Evolutionary conservation across 2,888 invertebrate genomes (phyloP), one percentile per base, ranked within the genome.

Genomic region (Esperia sulphurella): DNA sequence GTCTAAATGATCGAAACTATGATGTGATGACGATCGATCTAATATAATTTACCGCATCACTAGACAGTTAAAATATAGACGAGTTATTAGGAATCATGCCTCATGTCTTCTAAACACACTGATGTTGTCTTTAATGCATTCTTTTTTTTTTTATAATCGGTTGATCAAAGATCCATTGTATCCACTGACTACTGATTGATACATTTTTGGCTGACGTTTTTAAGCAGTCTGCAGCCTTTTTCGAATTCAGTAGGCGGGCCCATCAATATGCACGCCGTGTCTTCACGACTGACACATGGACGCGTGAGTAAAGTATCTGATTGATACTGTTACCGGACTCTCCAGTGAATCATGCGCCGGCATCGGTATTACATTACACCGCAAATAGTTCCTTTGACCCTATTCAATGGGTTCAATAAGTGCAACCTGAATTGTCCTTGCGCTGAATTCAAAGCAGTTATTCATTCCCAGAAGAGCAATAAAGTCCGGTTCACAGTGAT

Each of bases 331-430:
- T 69, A 67, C 73, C 70, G 82, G 82, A 80, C 77, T 78, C 75
- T 80, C 78, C 73, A 60, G 63, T 88, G 87, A 88, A 63, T 88
- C 85, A 87, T 57, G 55, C 67, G 54, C 10, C 67, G 54, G 8
- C 68, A 72, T 75, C 75, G 77, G 75, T 77, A 78, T 75, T 73
- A 72, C 72, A 75, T 77, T 75, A 76, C 66, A 66, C 63, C 61
- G 68, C 63, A 71, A 75, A 80, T 82, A 77, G 77, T 78, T 83
- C 79, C 79, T 84, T 81, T 87, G 82, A 85, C 87, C 83, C 78
- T 75, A 79, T 83, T 83, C 71, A 75, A 68, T 60, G 72, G 70
- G 78, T 78, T 75, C 79, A 79, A 77, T 78, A 68, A 74, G 71
- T 80, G 75, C 77, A 77, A 64, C 62, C 63, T 59, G 5, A 21